phyloP scores from a whole-genome alignment of 2,113 vertebrate species.

The Semnornis frantzii region DNA sequence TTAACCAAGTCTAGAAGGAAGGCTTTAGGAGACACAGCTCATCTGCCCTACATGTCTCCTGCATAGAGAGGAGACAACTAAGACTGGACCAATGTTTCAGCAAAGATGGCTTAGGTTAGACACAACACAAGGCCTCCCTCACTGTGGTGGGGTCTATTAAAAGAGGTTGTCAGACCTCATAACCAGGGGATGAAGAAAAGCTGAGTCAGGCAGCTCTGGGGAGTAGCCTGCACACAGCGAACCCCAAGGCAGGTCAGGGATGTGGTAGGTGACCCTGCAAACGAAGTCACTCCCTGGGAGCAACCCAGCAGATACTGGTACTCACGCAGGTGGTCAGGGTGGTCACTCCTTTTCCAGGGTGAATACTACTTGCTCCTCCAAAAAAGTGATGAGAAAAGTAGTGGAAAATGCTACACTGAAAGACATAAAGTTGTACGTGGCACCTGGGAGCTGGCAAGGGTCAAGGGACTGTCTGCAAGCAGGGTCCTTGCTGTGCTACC shows the following conservation, averaged over 20 bases:
- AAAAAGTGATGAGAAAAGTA: background rate
- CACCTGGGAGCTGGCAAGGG: too few species aligned
- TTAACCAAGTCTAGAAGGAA: background rate
- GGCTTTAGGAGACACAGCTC: background rate
- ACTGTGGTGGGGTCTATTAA: background rate
- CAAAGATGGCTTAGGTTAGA: background rate
- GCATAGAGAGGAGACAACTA: background rate
- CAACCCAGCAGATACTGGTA: background rate
- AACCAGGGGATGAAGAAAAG: rapidly evolving
- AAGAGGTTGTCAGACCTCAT: background rate
- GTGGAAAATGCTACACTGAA: background rate
- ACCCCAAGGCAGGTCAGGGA: rapidly evolving
- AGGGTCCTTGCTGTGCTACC: background rate
- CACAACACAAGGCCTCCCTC: background rate
- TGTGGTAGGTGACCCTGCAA: background rate
- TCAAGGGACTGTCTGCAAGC: background rate
- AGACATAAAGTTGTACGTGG: background rate
- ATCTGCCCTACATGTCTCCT: background rate
- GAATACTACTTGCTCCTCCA: rapidly evolving
- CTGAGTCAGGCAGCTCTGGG: background rate
- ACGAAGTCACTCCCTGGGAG: background rate
- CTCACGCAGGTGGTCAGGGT: rapidly evolving
- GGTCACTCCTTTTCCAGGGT: background rate
- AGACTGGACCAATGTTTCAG: background rate
- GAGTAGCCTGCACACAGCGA: background rate